A percentile compares a stretch with the other conserved stretches of the same genome.
These are phyloP conservation scores for Limosa lapponica DNA, from an alignment of 2,797 vertebrate genomes.

Conservation along the genomic window DNA sequence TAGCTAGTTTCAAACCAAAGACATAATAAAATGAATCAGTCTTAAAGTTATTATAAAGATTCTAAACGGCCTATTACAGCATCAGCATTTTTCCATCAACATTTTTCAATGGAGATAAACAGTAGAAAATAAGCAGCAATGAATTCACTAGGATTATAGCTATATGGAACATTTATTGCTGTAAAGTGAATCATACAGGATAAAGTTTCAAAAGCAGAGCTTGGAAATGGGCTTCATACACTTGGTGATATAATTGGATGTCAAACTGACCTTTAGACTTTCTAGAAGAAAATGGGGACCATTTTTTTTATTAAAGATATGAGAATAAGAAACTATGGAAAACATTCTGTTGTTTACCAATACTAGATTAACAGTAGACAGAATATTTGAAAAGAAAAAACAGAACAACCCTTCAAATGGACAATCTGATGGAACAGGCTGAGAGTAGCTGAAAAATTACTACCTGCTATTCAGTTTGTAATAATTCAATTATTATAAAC, in stretches of 20 bases:
- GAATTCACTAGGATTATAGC: background rate
- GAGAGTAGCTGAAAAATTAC: background rate
- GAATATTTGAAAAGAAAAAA: background rate
- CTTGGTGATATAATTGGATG: background rate
- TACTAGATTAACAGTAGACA: background rate
- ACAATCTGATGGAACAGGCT: background rate
- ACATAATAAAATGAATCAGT: background rate
- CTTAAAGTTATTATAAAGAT: background rate
- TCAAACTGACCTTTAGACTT: background rate
- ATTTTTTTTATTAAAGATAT: background rate
- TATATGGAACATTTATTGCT: background rate
- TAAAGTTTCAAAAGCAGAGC: background rate
- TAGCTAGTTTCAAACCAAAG: background rate
- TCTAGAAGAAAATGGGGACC: background rate
- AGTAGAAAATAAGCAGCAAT: background rate
- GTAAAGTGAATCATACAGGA: background rate
- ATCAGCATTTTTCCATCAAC: background rate
- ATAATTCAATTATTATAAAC: background rate
- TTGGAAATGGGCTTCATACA: background rate
- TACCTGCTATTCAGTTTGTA: background rate
- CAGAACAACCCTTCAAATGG: background rate
- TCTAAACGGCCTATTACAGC: background rate
- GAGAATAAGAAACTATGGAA: background rate
- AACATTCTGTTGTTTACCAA: background rate
- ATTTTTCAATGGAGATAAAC: background rate